Conservation (phyloP, 1,140 invertebrate genomes). For the Caenorhabditis latens region DNA sequence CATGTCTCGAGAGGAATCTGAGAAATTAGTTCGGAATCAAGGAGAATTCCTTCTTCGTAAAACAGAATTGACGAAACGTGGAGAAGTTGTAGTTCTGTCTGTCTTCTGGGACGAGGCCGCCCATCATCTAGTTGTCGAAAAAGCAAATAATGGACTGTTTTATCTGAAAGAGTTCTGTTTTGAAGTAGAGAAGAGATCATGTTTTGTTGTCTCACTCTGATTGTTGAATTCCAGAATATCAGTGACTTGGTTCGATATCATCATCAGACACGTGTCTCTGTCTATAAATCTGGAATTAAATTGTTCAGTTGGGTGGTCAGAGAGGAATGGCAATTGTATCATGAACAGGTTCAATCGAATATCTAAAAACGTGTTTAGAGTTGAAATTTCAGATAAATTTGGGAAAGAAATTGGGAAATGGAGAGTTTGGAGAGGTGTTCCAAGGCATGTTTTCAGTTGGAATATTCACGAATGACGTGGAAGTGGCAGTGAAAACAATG, state of each 20-base stretch:
- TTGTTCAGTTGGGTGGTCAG: constrained; percentile 41
- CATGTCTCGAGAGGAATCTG: constrained; percentile 58
- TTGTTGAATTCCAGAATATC: constrained; percentile 42
- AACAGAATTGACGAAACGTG: constrained; percentile 37
- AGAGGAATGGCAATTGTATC: constrained; percentile 64
- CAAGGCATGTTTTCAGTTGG: constrained; percentile 50
- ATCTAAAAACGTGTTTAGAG: not conserved
- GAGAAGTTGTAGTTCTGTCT: constrained; percentile 37
- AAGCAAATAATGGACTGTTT: constrained; percentile 18
- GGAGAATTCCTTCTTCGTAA: constrained; percentile 59
- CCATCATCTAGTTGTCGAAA: constrained; percentile 41
- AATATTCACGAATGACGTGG: constrained; percentile 53
- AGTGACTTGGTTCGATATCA: constrained; percentile 51
- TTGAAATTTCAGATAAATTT: constrained; percentile 24
- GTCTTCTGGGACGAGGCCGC: constrained; percentile 5
- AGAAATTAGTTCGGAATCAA: constrained; percentile 22
- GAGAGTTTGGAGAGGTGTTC: constrained; percentile 63
- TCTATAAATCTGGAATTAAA: constrained; percentile 45
- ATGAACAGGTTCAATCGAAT: constrained; percentile 53
- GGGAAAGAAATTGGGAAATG: constrained; percentile 55
- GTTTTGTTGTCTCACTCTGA: too few species aligned
- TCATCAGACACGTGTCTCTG: constrained; percentile 3
- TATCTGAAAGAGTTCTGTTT: constrained; percentile 59
- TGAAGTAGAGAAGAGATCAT: not conserved
- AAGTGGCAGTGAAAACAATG: constrained; percentile 62